Conservation (phyloP, 2,113 vertebrate genomes). For the Pan troglodytes region NHGRI_mPanTro3-v2.1_pri NC_072412.2:72044501-72045000, state of each 20-base stretch:
- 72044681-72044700: slow-evolving; percentile 5
- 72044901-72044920: slow-evolving; percentile 78
- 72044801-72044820: slow-evolving; percentile 72
- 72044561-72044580: neutral
- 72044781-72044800: slow-evolving; percentile 34
- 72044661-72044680: neutral
- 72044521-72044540: neutral
- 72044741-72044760: neutral
- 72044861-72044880: slow-evolving; percentile 70
- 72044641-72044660: neutral
- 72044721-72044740: neutral
- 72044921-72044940: slow-evolving; percentile 84
- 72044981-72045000: slow-evolving; percentile 72
- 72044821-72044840: slow-evolving; percentile 76
- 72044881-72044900: slow-evolving; percentile 76
- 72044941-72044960: slow-evolving; percentile 85
- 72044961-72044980: slow-evolving; percentile 83
- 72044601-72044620: neutral
- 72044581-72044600: neutral
- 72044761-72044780: neutral
- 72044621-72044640: neutral
- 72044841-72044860: slow-evolving; percentile 73
- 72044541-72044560: neutral
- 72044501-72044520: neutral
- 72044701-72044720: neutral